phyloP scores from a whole-genome alignment of 2,797 vertebrate species.

The Myiotriccus ornatus region DNA sequence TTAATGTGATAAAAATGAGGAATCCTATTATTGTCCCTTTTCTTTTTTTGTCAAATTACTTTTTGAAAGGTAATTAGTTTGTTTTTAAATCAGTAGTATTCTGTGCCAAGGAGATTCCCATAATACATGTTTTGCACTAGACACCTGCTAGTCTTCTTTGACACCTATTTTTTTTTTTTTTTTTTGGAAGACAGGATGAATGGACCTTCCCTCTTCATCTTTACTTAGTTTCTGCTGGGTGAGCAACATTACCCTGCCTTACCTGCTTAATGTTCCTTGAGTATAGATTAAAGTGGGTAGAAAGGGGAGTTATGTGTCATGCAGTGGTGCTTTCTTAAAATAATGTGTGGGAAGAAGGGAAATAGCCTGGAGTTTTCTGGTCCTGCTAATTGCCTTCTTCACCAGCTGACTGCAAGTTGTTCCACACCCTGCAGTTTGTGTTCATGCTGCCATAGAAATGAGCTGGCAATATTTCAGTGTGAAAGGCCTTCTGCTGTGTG shows the following conservation, averaged over 20 bases:
- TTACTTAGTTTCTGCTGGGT: constrained; percentile 23
- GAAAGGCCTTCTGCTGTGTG: background rate
- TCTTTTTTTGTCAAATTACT: background rate
- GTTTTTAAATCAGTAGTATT: background rate
- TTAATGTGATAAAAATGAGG: background rate
- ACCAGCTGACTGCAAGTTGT: background rate
- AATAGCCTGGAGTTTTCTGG: background rate
- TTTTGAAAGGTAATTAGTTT: background rate
- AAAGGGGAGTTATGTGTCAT: constrained; percentile 12
- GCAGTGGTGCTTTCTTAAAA: constrained; percentile 26
- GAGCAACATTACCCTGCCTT: constrained; percentile 18
- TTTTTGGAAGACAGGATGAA: background rate
- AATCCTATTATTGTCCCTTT: background rate
- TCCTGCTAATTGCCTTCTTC: constrained; percentile 16
- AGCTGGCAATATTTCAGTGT: background rate
- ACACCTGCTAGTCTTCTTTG: background rate
- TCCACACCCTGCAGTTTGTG: background rate
- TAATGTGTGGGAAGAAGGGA: constrained; percentile 6
- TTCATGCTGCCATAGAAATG: background rate
- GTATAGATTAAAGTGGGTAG: constrained; percentile 19
- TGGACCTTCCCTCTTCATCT: background rate
- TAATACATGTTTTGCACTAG: background rate
- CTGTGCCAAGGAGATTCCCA: background rate
- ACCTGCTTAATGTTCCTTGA: constrained; percentile 39
- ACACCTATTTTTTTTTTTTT: background rate